phyloP scores from a whole-genome alignment of 2,888 invertebrate genomes.

The Chaitophorus viminalis region DNA sequence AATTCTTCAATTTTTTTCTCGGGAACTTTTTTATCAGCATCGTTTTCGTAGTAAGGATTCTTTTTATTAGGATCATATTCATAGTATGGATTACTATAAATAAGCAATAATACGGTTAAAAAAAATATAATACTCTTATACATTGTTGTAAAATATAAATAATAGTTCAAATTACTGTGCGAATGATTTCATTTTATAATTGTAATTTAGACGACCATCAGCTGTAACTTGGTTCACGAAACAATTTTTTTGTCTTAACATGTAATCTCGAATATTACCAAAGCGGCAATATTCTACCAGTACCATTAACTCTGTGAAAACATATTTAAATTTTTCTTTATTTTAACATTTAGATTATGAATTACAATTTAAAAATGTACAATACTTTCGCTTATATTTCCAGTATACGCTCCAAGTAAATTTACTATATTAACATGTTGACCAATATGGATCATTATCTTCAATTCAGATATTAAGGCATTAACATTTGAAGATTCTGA shows the following conservation, averaged over 20 bases:
- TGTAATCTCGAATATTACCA: conserved; percentile 89
- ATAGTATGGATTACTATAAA: neutral
- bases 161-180: neutral
- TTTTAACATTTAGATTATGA: neutral
- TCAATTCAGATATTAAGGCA: conserved; percentile 89
- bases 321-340: neutral
- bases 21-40: neutral
- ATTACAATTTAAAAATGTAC: neutral
- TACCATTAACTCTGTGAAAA: conserved; percentile 77
- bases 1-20: neutral
- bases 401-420: conserved; percentile 91
- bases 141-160: neutral
- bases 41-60: neutral
- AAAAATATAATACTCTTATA: neutral
- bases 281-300: conserved; percentile 93
- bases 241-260: conserved; percentile 81
- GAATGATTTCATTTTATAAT: neutral
- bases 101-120: neutral
- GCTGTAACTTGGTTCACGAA: conserved; percentile 83
- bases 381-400: conserved; percentile 87
- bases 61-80: neutral
- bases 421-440: conserved; percentile 95
- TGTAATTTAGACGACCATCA: neutral
- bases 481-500: conserved; percentile 85
- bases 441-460: conserved; percentile 94